Base-by-base conservation (phyloP, 2,113 vertebrate species). In the Passer domesticus region DNA sequence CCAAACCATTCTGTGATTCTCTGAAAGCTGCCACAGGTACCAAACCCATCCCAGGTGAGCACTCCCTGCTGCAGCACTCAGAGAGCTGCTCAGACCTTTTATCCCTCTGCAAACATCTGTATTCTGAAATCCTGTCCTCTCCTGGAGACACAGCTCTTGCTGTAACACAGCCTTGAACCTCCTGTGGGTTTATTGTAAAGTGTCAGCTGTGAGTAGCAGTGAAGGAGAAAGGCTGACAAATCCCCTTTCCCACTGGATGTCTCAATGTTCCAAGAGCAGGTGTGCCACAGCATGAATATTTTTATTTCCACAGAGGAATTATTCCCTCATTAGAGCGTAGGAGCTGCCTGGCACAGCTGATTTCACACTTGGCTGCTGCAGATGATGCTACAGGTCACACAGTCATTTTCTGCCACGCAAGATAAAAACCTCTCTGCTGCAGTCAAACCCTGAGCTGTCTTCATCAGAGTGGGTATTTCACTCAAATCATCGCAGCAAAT, bases 231-330 rank as follows among this genome's bases (percentile, higher is more conserved):
- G 67, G 72, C 88, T 86, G 88, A 96, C 78, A 93, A 83, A 93
- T 80, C 68, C 68, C 39, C 63, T 56, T 83, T 66, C 67, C 59
- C 1, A 0, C 62, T 46, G 33, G 41, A 68, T 59, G 60, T 59
- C 86, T 83, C 75, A 49, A 8, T n/a, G 43, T 49, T 86, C 67
- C 30, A 39, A 53, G 82, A 75, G 30, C 92, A 94, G 90, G 83
- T 83, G 82, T 87, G 85, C 68, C 75, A 22, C 43, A 64, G 86
- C 52, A 56, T 33, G 64, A 92, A 49, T 81, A 78, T 88, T 87
- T 83, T 78, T 49, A 90, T 90, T 92, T 88, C 85, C 88, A 93
- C 44, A 11, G 85, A 87, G 93, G 53, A 92, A 94, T 94, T 87
- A 74, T 47, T 91, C 82, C 72, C 82, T 86, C 30, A 15, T 94